Evolutionary conservation across 2,113 vertebrate species (phyloP).

Genomic region (Chaetura pelagica): DNA sequence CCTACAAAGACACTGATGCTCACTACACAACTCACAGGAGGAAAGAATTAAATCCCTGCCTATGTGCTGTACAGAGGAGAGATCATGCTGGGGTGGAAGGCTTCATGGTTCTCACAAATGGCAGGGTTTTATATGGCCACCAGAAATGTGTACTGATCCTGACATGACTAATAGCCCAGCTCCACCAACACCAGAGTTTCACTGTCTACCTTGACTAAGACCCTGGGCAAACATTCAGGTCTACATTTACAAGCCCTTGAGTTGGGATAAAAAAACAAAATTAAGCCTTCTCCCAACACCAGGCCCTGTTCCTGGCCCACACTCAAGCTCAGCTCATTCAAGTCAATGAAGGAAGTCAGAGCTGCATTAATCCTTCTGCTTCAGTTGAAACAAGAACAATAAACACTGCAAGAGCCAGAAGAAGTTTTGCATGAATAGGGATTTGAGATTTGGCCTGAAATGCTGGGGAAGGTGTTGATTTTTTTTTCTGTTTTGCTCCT

Average conservation of each 20-base stretch:
- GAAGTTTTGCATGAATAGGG: neutral
- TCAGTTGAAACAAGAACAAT: slow-evolving; percentile 1
- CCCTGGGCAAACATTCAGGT: neutral
- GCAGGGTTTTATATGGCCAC: neutral
- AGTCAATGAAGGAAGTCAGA: slow-evolving; percentile 40
- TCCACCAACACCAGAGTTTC: neutral
- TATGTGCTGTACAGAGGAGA: neutral
- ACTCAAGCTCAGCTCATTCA: neutral
- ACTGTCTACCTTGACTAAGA: neutral
- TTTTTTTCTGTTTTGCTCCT: neutral
- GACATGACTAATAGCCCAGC: neutral
- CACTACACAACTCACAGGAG: neutral
- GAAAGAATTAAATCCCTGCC: neutral
- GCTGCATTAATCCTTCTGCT: slow-evolving; percentile 9
- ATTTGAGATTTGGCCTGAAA: neutral
- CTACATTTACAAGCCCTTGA: slow-evolving; percentile 1
- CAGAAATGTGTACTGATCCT: neutral
- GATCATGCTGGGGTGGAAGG: neutral
- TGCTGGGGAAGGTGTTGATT: neutral
- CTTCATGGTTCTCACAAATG: rapidly evolving
- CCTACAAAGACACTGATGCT: neutral
- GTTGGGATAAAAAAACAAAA: neutral
- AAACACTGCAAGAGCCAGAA: neutral
- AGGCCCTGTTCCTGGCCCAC: neutral
- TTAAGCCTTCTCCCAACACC: neutral